Percentiles rank a stretch among this genome's conserved stretches.
Evolutionary conservation across 2,113 vertebrate genomes (phyloP).

Genomic region (Bucco capensis): DNA sequence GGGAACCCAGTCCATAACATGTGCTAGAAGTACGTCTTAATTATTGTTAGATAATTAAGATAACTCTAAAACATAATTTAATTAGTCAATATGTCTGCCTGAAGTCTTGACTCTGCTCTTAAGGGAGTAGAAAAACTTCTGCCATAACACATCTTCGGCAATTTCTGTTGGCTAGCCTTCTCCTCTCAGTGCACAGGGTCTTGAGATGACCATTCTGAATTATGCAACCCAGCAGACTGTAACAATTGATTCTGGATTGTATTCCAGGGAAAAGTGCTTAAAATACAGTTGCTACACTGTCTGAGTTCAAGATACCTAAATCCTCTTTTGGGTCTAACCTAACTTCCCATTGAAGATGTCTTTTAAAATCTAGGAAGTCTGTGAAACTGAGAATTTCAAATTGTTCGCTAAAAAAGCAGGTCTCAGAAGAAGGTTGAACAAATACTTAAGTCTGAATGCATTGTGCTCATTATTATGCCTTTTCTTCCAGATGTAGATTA

Average conservation of each 20-base stretch:
- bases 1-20: background rate
- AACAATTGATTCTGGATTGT: background rate
- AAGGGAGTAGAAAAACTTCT: background rate
- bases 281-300: background rate
- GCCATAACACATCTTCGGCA: background rate
- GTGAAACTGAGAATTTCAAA: background rate
- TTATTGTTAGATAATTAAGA: slow-evolving; percentile 3
- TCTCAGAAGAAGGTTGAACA: background rate
- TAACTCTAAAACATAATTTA: background rate
- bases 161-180: background rate
- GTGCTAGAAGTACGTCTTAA: background rate
- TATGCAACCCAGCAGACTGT: background rate
- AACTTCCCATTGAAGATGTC: background rate
- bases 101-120: background rate
- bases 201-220: background rate
- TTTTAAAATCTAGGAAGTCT: background rate
- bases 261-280: background rate
- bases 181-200: background rate
- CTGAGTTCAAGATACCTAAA: background rate
- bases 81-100: background rate
- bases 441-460: background rate
- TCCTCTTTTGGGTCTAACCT: background rate
- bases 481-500: background rate
- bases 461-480: background rate
- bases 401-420: background rate